These are phyloP conservation scores for Eretmochelys imbricata DNA, from an alignment of 2,113 vertebrate genomes.

Conservation along the genomic window DNA sequence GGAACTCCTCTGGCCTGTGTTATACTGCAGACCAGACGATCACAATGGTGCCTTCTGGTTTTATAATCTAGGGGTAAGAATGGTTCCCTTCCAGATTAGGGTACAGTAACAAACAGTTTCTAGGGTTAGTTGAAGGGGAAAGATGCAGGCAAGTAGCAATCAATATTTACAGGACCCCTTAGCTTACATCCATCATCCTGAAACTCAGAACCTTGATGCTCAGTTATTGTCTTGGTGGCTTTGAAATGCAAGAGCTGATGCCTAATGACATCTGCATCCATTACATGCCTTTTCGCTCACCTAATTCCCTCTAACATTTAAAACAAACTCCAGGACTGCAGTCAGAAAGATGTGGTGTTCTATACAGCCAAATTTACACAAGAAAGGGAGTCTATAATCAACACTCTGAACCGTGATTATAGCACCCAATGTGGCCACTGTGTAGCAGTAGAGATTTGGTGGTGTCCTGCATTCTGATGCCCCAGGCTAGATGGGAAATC, in stretches of 20 bases:
- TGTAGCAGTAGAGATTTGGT: not conserved
- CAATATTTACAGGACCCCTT: not conserved
- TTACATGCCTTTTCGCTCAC: not conserved
- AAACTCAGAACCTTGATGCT: not conserved
- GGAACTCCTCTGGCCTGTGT: not conserved
- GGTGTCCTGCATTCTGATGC: not conserved
- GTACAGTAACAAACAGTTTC: not conserved
- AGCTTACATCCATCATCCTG: not conserved
- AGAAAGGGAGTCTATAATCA: not conserved
- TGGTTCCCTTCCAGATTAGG: not conserved
- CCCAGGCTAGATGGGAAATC: not conserved
- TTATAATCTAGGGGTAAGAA: not conserved
- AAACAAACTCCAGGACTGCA: not conserved
- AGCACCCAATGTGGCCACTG: not conserved
- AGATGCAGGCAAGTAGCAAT: not conserved
- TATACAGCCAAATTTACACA: not conserved
- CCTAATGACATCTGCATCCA: not conserved
- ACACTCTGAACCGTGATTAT: not conserved
- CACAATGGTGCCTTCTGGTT: not conserved
- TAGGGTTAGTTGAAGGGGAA: not conserved
- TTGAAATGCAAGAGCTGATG: not conserved
- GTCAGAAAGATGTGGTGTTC: not conserved
- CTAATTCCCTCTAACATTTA: not conserved
- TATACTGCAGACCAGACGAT: not conserved
- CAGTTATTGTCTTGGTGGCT: not conserved